These are phyloP conservation scores for Saguinus imperator DNA, from an alignment of 2,113 vertebrate species.

Conservation along the genomic window DNA sequence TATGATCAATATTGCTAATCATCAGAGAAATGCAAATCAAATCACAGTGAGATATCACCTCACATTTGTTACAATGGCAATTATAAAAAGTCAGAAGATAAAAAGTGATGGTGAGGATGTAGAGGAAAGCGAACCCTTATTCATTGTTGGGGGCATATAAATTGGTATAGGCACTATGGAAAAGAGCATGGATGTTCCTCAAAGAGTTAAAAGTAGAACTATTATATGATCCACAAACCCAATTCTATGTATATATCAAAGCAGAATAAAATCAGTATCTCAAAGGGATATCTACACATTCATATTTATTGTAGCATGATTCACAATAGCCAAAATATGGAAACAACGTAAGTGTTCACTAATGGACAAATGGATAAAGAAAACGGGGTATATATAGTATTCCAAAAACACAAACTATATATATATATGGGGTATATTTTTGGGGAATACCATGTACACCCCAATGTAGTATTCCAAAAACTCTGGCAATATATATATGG, in stretches of 20 bases:
- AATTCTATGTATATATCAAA: not conserved
- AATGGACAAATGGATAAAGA: not conserved
- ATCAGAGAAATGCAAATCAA: not conserved
- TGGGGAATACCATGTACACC: no score
- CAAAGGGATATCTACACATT: not conserved
- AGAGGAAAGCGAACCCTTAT: not conserved
- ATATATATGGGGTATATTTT: no score
- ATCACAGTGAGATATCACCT: not conserved
- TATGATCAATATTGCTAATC: not conserved
- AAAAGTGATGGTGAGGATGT: not conserved
- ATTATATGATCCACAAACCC: not conserved
- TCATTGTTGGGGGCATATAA: not conserved
- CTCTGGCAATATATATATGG: no score
- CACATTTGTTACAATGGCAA: not conserved
- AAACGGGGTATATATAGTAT: not conserved
- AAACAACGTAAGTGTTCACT: not conserved
- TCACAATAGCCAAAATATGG: not conserved
- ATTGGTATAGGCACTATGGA: not conserved
- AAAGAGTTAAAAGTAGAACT: not conserved
- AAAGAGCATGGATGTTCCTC: not conserved
- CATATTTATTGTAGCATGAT: no score
- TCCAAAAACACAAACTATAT: no score
- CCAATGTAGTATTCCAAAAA: no score
- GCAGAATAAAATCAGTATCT: not conserved
- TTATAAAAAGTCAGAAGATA: not conserved